Evolutionary conservation across 2,113 vertebrate genomes (phyloP).

Genomic region (Epinephelus lanceolatus): DNA sequence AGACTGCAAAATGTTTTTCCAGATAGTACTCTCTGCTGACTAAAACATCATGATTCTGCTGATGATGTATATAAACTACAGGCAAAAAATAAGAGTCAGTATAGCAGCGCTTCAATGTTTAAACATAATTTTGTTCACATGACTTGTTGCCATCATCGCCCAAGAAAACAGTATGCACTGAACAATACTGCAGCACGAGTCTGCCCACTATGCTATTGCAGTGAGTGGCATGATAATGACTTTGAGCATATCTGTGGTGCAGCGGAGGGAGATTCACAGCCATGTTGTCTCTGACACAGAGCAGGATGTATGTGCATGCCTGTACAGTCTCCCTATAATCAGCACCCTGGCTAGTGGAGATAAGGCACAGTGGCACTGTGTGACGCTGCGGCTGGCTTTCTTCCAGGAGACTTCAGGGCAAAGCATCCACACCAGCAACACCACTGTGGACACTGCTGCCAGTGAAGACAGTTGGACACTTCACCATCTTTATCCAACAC

Average conservation of each 20-base stretch:
- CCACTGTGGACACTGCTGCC: constrained; percentile 8
- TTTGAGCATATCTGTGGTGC: constrained; percentile 47
- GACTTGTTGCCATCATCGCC: constrained; percentile 19
- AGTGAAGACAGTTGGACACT: background rate
- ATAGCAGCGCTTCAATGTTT: background rate
- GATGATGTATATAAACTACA: too few species aligned
- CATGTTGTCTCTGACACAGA: constrained; percentile 52
- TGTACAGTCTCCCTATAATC: constrained; percentile 58
- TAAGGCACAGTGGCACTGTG: constrained; percentile 54
- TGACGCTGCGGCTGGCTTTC: constrained; percentile 26
- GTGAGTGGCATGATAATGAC: constrained; percentile 56
- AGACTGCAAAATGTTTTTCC: background rate
- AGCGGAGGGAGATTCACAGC: constrained; percentile 42
- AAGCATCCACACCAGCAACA: background rate
- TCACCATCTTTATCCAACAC: background rate
- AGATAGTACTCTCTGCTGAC: too few species aligned
- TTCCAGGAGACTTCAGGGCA: constrained; percentile 30
- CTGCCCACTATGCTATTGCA: constrained; percentile 30
- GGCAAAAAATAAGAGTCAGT: background rate
- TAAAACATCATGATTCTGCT: too few species aligned
- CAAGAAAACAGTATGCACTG: background rate
- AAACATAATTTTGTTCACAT: background rate
- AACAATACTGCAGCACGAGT: constrained; percentile 29
- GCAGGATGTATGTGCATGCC: constrained; percentile 59
- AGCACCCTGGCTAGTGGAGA: constrained; percentile 64